phyloP scores from a whole-genome alignment of 2,888 invertebrate species.

The Lutraria lutraria region DNA sequence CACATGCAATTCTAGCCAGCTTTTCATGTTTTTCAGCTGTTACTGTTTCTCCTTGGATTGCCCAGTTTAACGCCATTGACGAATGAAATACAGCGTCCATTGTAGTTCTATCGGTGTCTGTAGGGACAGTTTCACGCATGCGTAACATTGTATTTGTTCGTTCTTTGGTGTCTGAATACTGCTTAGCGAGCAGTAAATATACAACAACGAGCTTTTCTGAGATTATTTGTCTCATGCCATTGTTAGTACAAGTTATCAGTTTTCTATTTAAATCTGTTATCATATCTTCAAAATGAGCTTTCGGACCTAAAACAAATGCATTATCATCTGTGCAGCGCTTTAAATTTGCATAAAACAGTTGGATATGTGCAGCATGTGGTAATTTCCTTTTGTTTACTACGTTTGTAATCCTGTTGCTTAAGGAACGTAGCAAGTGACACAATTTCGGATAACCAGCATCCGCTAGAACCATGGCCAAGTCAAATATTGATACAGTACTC shows the following conservation, averaged over 20 bases:
- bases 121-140: slow-evolving; percentile 34
- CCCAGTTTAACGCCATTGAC: slow-evolving; percentile 41
- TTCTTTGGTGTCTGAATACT: slow-evolving; percentile 33
- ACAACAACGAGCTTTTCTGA: slow-evolving; percentile 38
- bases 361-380: slow-evolving; percentile 1
- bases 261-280: slow-evolving; percentile 32
- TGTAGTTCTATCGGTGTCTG: slow-evolving; percentile 35
- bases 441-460: slow-evolving; percentile 28
- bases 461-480: slow-evolving; percentile 23
- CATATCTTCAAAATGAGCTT: slow-evolving; percentile 34
- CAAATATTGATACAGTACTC: background rate
- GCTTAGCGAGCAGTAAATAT: slow-evolving; percentile 33
- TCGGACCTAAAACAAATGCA: slow-evolving; percentile 21
- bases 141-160: slow-evolving; percentile 25
- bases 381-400: slow-evolving; percentile 30
- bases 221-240: slow-evolving; percentile 30
- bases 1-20: slow-evolving; percentile 37
- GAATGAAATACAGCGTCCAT: slow-evolving; percentile 47
- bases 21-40: slow-evolving; percentile 34
- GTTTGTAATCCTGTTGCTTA: slow-evolving; percentile 2
- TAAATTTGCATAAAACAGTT: slow-evolving; percentile 29
- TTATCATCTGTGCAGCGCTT: slow-evolving; percentile 42
- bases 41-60: slow-evolving; percentile 32
- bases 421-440: background rate
- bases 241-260: background rate